phyloP scores from a whole-genome alignment of 2,888 invertebrate genomes.

The Metacarcinus magister region DNA sequence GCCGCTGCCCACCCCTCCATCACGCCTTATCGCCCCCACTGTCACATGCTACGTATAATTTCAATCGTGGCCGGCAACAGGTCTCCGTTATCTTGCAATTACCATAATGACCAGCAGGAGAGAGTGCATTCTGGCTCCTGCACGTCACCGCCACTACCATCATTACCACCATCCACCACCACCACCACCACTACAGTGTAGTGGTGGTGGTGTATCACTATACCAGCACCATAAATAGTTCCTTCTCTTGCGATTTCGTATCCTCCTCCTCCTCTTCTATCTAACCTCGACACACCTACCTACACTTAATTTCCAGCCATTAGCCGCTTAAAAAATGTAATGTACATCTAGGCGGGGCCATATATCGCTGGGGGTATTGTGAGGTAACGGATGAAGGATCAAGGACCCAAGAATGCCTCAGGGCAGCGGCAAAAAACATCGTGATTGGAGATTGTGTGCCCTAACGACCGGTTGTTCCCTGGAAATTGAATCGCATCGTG shows the following conservation, averaged over 20 bases:
- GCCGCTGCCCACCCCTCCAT: not conserved
- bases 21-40: not conserved
- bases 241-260: too few species aligned
- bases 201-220: too few species aligned
- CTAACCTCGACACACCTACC: not conserved
- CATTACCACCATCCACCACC: too few species aligned
- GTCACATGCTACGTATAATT: not conserved
- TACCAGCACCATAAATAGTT: too few species aligned
- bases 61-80: slow-evolving; percentile 11
- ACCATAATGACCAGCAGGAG: not conserved
- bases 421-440: too few species aligned
- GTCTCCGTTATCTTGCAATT: slow-evolving; percentile 30
- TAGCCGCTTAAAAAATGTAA: not conserved
- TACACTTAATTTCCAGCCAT: not conserved
- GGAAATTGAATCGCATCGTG: not conserved
- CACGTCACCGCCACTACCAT: not conserved
- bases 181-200: too few species aligned
- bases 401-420: too few species aligned
- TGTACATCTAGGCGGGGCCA: too few species aligned
- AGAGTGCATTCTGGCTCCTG: not conserved
- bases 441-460: not conserved
- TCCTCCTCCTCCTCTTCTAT: too few species aligned
- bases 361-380: too few species aligned
- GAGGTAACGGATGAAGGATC: too few species aligned
- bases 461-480: not conserved